These are phyloP conservation scores for Cliona cf. orientalis DNA, from an alignment of 37 sponge, comb jelly and placozoan species.

Conservation along the genomic window DNA sequence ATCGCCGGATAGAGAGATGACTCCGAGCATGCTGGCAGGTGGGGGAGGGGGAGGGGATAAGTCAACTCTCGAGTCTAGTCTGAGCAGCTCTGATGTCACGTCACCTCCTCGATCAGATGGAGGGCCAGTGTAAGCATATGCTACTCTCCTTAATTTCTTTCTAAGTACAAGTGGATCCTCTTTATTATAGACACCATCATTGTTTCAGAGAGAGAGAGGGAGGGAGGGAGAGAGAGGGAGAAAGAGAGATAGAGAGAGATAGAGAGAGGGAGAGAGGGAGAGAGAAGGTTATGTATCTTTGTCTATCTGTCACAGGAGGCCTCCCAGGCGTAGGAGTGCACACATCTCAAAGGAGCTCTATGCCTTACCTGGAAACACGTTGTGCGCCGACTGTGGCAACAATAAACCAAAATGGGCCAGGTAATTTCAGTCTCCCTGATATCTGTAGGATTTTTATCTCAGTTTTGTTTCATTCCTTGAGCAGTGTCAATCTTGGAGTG, in stretches of 20 bases:
- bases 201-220: not conserved
- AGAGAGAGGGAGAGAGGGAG: not conserved
- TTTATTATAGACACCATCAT: too few relatives aligned
- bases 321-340: constrained; percentile 10
- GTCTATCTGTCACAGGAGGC: constrained; percentile 8
- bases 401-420: constrained; percentile 93
- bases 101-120: too few relatives aligned
- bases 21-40: not conserved
- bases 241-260: not conserved
- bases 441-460: not conserved
- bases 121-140: too few relatives aligned
- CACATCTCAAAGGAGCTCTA: constrained; percentile 68
- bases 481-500: constrained; percentile 87
- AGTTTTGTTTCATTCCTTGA: not conserved
- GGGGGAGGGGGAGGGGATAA: not conserved
- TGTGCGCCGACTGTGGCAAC: constrained; percentile 85
- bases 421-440: constrained; percentile 17
- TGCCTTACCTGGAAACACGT: constrained; percentile 72
- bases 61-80: too few relatives aligned
- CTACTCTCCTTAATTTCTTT: too few relatives aligned
- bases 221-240: not conserved
- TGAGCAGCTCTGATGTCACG: too few relatives aligned
- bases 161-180: too few relatives aligned
- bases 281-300: not conserved
- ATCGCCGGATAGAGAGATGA: not conserved